phyloP scores from a whole-genome alignment of 2,888 invertebrate species.

The Agonopterix arenella region DNA sequence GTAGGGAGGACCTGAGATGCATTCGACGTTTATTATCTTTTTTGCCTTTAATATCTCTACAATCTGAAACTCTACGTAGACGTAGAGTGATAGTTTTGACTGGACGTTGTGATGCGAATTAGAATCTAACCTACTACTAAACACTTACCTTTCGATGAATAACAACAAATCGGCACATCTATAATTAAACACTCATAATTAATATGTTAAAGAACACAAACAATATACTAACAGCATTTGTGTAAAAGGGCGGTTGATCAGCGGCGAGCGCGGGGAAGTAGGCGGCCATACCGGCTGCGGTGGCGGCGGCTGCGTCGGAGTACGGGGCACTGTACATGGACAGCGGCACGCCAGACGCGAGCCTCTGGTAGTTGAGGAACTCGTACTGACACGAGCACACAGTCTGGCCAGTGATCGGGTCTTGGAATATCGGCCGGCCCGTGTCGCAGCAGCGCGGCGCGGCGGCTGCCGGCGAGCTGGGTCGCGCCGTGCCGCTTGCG shows the following conservation, averaged over 20 bases:
- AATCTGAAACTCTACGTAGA: too few relatives aligned
- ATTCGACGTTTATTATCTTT: too few relatives aligned
- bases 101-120: too few relatives aligned
- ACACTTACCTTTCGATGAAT: too few relatives aligned
- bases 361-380: slow-evolving; percentile 89
- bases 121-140: too few relatives aligned
- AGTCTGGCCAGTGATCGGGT: slow-evolving; percentile 91
- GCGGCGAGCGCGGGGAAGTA: slow-evolving; percentile 91
- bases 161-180: too few relatives aligned
- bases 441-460: slow-evolving; percentile 91
- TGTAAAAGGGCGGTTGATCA: slow-evolving; percentile 91
- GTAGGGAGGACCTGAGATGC: too few relatives aligned
- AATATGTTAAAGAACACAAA: not conserved
- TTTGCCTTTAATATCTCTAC: too few relatives aligned
- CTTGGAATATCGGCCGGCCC: slow-evolving; percentile 92
- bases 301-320: slow-evolving; percentile 81
- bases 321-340: slow-evolving; percentile 90
- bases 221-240: slow-evolving; percentile 85
- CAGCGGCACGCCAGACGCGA: slow-evolving; percentile 85
- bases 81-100: too few relatives aligned
- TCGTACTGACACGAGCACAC: slow-evolving; percentile 95
- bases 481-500: slow-evolving; percentile 69
- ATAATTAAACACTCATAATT: not conserved
- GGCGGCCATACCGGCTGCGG: slow-evolving; percentile 88
- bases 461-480: slow-evolving; percentile 71